phyloP scores from a whole-genome alignment of 2,113 vertebrate species.

The Myiozetetes cayanensis region DNA sequence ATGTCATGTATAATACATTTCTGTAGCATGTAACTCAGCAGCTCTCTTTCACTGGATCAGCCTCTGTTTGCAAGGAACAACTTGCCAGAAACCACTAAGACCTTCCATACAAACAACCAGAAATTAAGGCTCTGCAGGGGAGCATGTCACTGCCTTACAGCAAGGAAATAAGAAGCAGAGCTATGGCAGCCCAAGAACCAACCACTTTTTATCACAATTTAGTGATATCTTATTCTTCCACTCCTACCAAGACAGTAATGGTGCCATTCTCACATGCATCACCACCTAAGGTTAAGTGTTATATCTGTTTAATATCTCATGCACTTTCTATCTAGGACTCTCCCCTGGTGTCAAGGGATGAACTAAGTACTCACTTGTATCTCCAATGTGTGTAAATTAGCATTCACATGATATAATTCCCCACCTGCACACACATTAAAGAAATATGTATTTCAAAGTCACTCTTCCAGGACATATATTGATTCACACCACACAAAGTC shows the following conservation, averaged over 20 bases:
- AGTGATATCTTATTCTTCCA: background rate
- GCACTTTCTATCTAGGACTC: background rate
- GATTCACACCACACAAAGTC: slow-evolving; percentile 7
- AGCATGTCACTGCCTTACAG: background rate
- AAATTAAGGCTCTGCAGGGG: background rate
- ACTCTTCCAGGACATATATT: background rate
- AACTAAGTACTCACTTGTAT: background rate
- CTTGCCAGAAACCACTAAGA: background rate
- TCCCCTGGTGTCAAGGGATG: background rate
- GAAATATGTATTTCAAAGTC: background rate
- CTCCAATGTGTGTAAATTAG: slow-evolving; percentile 12
- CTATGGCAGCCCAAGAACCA: background rate
- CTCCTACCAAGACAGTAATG: background rate
- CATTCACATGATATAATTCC: slow-evolving; percentile 8
- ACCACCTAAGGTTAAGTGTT: slow-evolving; percentile 27
- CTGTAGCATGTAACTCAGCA: background rate
- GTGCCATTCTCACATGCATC: background rate
- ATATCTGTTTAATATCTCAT: background rate
- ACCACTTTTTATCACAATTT: background rate
- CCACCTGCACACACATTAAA: slow-evolving; percentile 8
- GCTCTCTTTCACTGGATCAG: background rate
- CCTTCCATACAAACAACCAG: background rate
- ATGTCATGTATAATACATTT: background rate
- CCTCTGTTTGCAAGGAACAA: background rate
- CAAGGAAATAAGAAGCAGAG: background rate